A percentile compares a stretch with the other conserved stretches of the same genome.
Evolutionary conservation across 2,113 vertebrate species (phyloP).

Genomic region (Heterotilapia buettikoferi): DNA sequence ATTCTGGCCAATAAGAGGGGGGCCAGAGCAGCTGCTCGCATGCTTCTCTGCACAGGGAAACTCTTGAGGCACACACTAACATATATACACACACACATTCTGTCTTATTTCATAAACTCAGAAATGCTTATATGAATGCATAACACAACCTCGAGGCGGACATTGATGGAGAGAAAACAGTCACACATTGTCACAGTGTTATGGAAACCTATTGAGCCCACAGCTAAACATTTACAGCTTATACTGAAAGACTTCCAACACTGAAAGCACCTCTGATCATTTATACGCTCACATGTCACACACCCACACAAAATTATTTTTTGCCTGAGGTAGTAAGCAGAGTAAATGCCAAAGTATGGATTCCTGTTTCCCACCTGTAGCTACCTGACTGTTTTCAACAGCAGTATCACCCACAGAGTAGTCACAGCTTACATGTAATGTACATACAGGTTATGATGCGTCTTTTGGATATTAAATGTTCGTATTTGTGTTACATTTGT

Average conservation of each 20-base stretch:
- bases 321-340: neutral
- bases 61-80: conserved; percentile 2
- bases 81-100: neutral
- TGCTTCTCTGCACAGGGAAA: conserved; percentile 33
- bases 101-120: conserved; percentile 16
- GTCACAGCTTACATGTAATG: neutral
- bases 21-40: conserved; percentile 61
- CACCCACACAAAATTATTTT: neutral
- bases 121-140: conserved; percentile 8
- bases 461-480: neutral
- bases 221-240: conserved; percentile 37
- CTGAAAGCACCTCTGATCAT: conserved; percentile 23
- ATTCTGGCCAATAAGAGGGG: conserved; percentile 69
- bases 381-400: conserved; percentile 8
- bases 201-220: conserved; percentile 31
- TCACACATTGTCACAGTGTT: conserved; percentile 34
- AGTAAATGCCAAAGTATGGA: neutral
- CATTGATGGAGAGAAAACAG: conserved; percentile 36
- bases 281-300: conserved; percentile 3
- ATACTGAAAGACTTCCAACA: conserved; percentile 2
- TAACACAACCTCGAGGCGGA: conserved; percentile 1
- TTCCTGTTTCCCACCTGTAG: neutral
- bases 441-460: neutral
- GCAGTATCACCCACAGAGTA: neutral
- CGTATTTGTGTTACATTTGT: neutral